Base-by-base conservation (phyloP, 2,888 invertebrate genomes). In the Anticlea derivata region DNA sequence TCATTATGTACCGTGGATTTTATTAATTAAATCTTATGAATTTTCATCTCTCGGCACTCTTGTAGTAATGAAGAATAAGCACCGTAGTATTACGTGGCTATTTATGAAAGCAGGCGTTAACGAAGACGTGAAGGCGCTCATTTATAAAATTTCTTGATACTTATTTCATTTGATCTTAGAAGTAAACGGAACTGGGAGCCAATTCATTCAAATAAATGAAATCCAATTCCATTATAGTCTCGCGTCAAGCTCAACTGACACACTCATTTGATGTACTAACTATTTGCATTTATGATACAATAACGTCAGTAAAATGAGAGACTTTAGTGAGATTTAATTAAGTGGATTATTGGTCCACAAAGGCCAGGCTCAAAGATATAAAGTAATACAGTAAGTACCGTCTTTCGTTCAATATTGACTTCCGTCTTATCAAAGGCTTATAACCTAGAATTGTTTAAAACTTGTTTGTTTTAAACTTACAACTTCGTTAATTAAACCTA, bases 131-230 rank as follows among this genome's bases (percentile, higher is more conserved):
- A 40, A 31, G 31, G 41, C 41, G 31, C 7, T 50, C 33, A 52
- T 50, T 51, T 35, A 27, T 44, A 58, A 38, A 3, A 17, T 3
- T 17, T 17, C n/a, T 17, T 3, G 31, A 11, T 58, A 52, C 48
- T 60, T 56, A 49, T 55, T 56, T 58, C 52, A 56, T 61, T 51
- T 48, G 41, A 45, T 52, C 41, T 48, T 41, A 34, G 43, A 50
- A 33, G 31, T 23, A 23, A 38, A n/a, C n/a, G n/a, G 43, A 47
- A 27, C 48, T 17, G n/a, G 7, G 24, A 35, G 13, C 24, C 13
- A 27, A 46, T 46, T n/a, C n/a, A n/a, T n/a, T n/a, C n/a, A n/a
- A n/a, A n/a, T n/a, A n/a, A n/a, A n/a, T n/a, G n/a, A n/a, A n/a
- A n/a, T n/a, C n/a, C n/a, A n/a, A n/a, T n/a, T n/a, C n/a, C n/a